Percentiles rank a stretch among this genome's conserved stretches.
These are phyloP conservation scores for Chymomyza caudatula DNA, from an alignment of 2,888 invertebrate genomes.

Conservation along the genomic window DNA sequence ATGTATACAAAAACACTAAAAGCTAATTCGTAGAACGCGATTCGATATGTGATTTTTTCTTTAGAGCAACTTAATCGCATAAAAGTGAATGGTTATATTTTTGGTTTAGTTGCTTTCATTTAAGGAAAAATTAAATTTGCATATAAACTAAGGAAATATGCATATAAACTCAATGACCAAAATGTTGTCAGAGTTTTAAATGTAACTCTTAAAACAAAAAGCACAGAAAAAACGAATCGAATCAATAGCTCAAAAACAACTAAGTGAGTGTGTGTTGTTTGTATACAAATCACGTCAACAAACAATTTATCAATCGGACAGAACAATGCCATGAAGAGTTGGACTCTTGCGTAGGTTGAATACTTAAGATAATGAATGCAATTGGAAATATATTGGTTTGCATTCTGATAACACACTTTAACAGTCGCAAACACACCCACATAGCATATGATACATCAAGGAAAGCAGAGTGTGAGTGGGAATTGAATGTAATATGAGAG, in stretches of 20 bases:
- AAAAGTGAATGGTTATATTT: conserved; percentile 56
- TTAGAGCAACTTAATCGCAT: conserved; percentile 43
- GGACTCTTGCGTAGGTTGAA: conserved; percentile 12
- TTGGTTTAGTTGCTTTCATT: conserved; percentile 41
- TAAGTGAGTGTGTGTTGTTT: conserved; percentile 13
- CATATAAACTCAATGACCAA: neutral
- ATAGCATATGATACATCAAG: conserved; percentile 19
- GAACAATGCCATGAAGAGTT: neutral
- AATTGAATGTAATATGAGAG: neutral
- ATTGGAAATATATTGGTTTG: conserved; percentile 42
- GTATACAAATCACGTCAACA: conserved; percentile 65
- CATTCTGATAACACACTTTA: conserved; percentile 43
- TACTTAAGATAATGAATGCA: conserved; percentile 56
- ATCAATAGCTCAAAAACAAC: conserved; percentile 36
- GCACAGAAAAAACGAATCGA: conserved; percentile 41
- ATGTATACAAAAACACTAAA: too few species aligned
- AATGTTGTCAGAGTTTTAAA: neutral
- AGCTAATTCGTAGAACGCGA: too few species aligned
- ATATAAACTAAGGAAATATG: conserved; percentile 31
- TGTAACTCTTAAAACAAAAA: neutral
- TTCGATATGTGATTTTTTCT: neutral
- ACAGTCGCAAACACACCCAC: too few species aligned
- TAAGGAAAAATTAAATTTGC: conserved; percentile 49
- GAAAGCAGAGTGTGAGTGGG: neutral
- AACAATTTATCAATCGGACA: conserved; percentile 55